Conservation (phyloP, 1,140 invertebrate genomes). For the Trissolcus basalis region DNA sequence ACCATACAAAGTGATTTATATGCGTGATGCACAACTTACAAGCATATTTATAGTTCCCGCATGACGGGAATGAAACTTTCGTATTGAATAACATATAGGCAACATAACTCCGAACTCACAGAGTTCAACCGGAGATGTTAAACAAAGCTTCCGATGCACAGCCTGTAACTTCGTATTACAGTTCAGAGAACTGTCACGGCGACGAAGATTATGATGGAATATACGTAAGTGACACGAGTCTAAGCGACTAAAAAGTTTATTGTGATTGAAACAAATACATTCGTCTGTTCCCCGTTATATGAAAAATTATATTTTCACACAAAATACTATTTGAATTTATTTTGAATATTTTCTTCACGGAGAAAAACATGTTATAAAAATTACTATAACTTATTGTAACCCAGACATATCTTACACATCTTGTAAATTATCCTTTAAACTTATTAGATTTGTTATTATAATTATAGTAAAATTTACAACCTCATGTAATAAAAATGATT, state of each 20-base stretch:
- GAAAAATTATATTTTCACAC: no score
- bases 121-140: slow-evolving; percentile 23
- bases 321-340: no score
- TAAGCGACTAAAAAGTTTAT: neutral
- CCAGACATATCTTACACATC: no score
- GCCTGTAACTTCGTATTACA: slow-evolving; percentile 36
- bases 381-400: no score
- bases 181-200: slow-evolving; percentile 27
- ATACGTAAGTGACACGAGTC: slow-evolving; percentile 18
- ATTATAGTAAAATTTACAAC: no score
- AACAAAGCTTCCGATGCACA: slow-evolving; percentile 20
- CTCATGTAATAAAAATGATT: no score
- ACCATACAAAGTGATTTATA: slow-evolving; percentile 68
- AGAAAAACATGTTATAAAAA: no score
- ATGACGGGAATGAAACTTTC: slow-evolving; percentile 7
- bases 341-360: no score
- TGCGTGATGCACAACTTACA: slow-evolving; percentile 60
- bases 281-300: neutral
- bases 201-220: slow-evolving; percentile 37
- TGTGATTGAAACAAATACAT: slow-evolving; percentile 7
- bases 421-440: no score
- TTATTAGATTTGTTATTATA: no score
- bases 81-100: slow-evolving; percentile 50
- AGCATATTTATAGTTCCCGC: slow-evolving; percentile 64
- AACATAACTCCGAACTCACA: slow-evolving; percentile 30